Percentiles rank a stretch among this genome's conserved stretches.
These are phyloP conservation scores for Pollachius pollachius DNA, from an alignment of 2,113 vertebrate genomes.

Conservation along the genomic window DNA sequence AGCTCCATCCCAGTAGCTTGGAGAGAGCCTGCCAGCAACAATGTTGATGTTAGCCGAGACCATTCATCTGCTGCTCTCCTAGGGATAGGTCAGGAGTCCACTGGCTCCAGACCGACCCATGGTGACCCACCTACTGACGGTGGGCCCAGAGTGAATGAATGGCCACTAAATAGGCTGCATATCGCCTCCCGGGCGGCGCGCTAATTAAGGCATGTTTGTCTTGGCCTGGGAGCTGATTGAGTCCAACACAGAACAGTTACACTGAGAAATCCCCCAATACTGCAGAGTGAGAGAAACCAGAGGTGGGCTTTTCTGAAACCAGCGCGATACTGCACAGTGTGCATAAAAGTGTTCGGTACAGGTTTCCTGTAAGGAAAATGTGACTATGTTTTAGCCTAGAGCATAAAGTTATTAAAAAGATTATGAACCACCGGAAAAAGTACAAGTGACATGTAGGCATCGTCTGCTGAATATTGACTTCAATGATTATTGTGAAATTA, in stretches of 20 bases:
- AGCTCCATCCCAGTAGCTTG: conserved; percentile 32
- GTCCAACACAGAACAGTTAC: conserved; percentile 47
- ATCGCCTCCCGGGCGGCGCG: conserved; percentile 41
- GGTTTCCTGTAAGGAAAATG: conserved; percentile 10
- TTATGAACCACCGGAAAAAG: too few species aligned
- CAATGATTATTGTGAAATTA: too few species aligned
- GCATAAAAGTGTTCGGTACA: conserved; percentile 13
- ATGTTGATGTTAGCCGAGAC: conserved; percentile 56
- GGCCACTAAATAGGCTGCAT: conserved; percentile 38
- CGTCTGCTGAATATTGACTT: too few species aligned
- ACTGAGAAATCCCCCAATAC: conserved; percentile 14
- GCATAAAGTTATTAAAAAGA: too few species aligned
- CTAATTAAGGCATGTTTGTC: conserved; percentile 65
- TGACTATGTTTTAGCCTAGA: too few species aligned
- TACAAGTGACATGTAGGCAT: too few species aligned
- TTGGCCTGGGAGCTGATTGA: conserved; percentile 60
- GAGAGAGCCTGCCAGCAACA: conserved; percentile 60
- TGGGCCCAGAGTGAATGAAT: conserved; percentile 40
- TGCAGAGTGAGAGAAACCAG: conserved; percentile 41
- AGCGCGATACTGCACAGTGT: too few species aligned
- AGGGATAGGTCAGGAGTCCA: conserved; percentile 43
- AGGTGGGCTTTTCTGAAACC: conserved; percentile 19
- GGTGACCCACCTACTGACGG: conserved; percentile 40
- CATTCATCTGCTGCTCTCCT: conserved; percentile 47
- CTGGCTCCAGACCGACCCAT: conserved; percentile 34